phyloP scores from a whole-genome alignment of 2,113 vertebrate species.

The Sisor rabdophorus region DNA sequence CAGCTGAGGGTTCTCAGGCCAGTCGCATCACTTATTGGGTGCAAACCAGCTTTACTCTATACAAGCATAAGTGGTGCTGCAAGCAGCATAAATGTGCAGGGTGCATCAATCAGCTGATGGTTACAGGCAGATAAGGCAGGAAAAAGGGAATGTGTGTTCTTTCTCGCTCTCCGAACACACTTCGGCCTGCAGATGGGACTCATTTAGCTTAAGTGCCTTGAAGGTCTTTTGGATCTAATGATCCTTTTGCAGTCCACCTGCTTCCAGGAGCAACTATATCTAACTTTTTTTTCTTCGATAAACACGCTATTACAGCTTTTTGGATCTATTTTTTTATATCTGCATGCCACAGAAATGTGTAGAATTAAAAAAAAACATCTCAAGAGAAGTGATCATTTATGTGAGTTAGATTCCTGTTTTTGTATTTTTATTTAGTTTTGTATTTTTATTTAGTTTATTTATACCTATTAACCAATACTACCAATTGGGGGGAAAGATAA shows the following conservation, averaged over 20 bases:
- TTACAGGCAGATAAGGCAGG: conserved; percentile 37
- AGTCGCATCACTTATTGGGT: conserved; percentile 31
- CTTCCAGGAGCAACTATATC: conserved; percentile 36
- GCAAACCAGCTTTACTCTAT: conserved; percentile 32
- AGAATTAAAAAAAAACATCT: background rate
- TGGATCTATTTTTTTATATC: background rate
- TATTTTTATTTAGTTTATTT: background rate
- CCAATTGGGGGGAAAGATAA: conserved; percentile 40
- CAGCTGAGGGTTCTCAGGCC: background rate
- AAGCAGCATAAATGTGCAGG: conserved; percentile 39
- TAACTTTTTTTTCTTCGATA: background rate
- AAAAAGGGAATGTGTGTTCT: conserved; percentile 47
- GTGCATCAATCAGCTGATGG: conserved; percentile 48
- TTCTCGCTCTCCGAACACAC: conserved; percentile 27
- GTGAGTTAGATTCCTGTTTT: too few relatives aligned
- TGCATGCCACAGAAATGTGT: background rate
- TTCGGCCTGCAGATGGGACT: conserved; percentile 65
- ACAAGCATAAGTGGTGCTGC: conserved; percentile 41
- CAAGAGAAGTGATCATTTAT: background rate
- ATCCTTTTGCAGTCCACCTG: conserved; percentile 64
- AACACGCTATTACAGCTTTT: background rate
- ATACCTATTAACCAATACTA: background rate
- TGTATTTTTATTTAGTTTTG: too few relatives aligned
- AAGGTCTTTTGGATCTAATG: conserved; percentile 56
- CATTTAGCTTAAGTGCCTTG: conserved; percentile 62